phyloP scores from a whole-genome alignment of 2,888 invertebrate species.

The Dicranocentrus wangi region DNA sequence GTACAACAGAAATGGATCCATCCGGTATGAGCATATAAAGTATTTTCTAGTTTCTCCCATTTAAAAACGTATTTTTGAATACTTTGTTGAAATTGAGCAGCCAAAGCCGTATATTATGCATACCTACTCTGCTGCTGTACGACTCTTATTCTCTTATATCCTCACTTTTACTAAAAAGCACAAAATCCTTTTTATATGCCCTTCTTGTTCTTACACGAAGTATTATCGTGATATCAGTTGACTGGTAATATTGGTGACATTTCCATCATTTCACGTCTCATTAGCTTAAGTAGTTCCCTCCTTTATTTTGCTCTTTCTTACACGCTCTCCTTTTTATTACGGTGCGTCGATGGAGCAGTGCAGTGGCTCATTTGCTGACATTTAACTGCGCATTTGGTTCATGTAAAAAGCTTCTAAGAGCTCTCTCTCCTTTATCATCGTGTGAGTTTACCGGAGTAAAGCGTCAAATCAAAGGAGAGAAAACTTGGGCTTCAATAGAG shows the following conservation, averaged over 20 bases:
- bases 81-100: conserved; percentile 12
- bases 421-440: not conserved
- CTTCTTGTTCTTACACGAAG: not conserved
- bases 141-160: conserved; percentile 13
- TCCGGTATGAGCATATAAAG: conserved; percentile 2
- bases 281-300: conserved; percentile 61
- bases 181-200: conserved; percentile 7
- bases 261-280: conserved; percentile 69
- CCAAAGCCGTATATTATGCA: conserved; percentile 13
- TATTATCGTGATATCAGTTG: conserved; percentile 8
- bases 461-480: conserved; percentile 9
- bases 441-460: not conserved
- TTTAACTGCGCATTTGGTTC: conserved; percentile 54
- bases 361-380: conserved; percentile 60
- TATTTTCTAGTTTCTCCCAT: not conserved
- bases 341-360: conserved; percentile 24
- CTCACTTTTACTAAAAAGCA: not conserved
- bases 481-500: not conserved
- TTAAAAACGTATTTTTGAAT: conserved; percentile 19
- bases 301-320: conserved; percentile 18
- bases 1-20: conserved; percentile 27
- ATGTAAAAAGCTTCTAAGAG: conserved; percentile 22
- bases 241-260: conserved; percentile 65
- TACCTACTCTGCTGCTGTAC: too few species aligned
- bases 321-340: conserved; percentile 37